These are phyloP conservation scores for Agrotis exclamationis DNA, from an alignment of 2,888 invertebrate species.

Conservation along the genomic window DNA sequence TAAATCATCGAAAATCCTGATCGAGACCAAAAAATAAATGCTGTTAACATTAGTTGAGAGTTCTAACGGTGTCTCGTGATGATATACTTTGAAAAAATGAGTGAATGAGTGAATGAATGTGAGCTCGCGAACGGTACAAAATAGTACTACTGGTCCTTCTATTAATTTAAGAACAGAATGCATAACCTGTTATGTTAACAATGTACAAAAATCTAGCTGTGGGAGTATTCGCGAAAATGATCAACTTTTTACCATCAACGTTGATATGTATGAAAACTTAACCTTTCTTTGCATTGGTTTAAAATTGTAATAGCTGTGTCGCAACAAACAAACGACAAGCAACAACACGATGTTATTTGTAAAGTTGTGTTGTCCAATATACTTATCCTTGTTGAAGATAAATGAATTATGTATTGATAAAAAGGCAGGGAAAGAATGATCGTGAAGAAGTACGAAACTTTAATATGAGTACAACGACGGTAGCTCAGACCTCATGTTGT, in stretches of 20 bases:
- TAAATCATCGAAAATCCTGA: too few relatives aligned
- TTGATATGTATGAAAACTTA: neutral
- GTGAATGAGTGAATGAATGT: too few relatives aligned
- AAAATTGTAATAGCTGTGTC: neutral
- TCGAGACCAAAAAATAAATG: too few relatives aligned
- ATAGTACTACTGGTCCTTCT: too few relatives aligned
- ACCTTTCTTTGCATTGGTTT: neutral
- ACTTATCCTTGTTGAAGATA: neutral
- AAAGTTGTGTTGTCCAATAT: neutral
- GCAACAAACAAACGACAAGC: neutral
- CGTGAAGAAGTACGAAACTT: neutral
- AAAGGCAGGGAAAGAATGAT: neutral
- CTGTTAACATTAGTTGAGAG: too few relatives aligned
- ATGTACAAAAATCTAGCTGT: too few relatives aligned
- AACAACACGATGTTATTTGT: neutral
- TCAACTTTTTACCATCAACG: neutral
- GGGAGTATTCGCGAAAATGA: neutral
- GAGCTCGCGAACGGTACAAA: too few relatives aligned
- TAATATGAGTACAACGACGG: neutral
- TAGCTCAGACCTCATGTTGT: neutral
- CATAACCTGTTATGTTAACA: too few relatives aligned
- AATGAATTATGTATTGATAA: neutral
- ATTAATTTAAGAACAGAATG: too few relatives aligned
- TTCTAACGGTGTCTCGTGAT: too few relatives aligned
- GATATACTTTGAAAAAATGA: too few relatives aligned